Percentiles rank a stretch among this genome's conserved stretches.
These are phyloP conservation scores for Motacilla tschutschensis DNA, from an alignment of 2,113 vertebrate genomes.

Conservation along the genomic window DNA sequence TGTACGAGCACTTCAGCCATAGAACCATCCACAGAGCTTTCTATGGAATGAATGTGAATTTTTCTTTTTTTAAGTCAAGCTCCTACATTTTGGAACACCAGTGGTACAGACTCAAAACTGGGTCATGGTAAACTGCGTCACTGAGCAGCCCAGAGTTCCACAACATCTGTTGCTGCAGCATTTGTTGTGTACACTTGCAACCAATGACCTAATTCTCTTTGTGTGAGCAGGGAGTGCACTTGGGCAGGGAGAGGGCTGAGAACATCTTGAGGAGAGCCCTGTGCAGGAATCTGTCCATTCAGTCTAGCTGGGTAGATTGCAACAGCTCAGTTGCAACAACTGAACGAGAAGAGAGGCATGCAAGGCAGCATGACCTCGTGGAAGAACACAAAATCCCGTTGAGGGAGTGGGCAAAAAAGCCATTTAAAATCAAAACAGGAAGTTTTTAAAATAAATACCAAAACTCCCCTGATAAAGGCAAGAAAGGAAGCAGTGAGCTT, in stretches of 20 bases:
- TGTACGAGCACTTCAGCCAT: neutral
- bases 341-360: neutral
- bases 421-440: neutral
- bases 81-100: neutral
- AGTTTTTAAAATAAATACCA: neutral
- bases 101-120: neutral
- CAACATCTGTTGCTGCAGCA: conserved; percentile 26
- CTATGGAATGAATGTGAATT: neutral
- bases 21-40: neutral
- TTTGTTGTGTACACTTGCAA: neutral
- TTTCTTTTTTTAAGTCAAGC: neutral
- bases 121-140: neutral
- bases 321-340: neutral
- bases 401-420: neutral
- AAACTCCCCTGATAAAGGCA: neutral
- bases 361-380: neutral
- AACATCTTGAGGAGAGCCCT: neutral
- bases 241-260: neutral
- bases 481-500: neutral
- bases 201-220: conserved; percentile 22
- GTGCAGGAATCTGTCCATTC: neutral
- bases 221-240: neutral
- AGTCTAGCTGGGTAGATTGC: neutral
- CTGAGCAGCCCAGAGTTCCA: neutral
- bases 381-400: neutral